Evolutionary conservation across 2,113 vertebrate species (phyloP), one percentile per base, ranked within the genome.

Genomic region (Mormyrus iriodes): DNA sequence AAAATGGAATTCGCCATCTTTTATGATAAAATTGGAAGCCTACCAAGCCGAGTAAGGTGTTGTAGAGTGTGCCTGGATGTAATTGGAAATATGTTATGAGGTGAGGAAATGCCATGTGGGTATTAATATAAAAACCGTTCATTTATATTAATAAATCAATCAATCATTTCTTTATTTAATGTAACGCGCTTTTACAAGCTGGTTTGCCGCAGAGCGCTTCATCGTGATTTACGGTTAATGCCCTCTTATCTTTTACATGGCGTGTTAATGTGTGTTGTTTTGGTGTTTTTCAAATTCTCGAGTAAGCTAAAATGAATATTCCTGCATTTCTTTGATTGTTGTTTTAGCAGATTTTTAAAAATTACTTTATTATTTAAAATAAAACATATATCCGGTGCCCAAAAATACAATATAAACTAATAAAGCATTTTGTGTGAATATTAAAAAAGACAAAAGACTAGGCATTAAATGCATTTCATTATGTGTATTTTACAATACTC

Each of bases 81-180:
- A 79, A 42, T 17, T 79, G 35, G 73, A 79, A 79, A 79, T 79
- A 79, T 42, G 35, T 39, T 76, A 76, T 17, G 73, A 39, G 73
- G 73, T 19, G 73, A 79, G 12, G 73, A 39, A 42, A 79, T 39
- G 35, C 15, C 73, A 79, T 3, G 5, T 79, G 35, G 1, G 69
- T 35, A 15, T 79, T 79, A 42, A 79, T 79, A 79, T 42, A 79
- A 42, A 76, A 42, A 79, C 73, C 39, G n/a, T 79, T 79, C 35
- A 42, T 79, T 79, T 79, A 42, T 79, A 79, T 79, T 39, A 76
- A 76, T 76, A 76, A 76, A 76, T 79, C 73, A 79, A 79, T 79
- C 73, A 79, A 79, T 39, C 61, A 27, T 69, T 31, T 65, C 17
- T 69, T 69, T 42, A 31, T 79, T 35, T 17, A 39, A 39, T 15